phyloP scores from a whole-genome alignment of 2,888 invertebrate genomes.

The Anthophora plumipes region DNA sequence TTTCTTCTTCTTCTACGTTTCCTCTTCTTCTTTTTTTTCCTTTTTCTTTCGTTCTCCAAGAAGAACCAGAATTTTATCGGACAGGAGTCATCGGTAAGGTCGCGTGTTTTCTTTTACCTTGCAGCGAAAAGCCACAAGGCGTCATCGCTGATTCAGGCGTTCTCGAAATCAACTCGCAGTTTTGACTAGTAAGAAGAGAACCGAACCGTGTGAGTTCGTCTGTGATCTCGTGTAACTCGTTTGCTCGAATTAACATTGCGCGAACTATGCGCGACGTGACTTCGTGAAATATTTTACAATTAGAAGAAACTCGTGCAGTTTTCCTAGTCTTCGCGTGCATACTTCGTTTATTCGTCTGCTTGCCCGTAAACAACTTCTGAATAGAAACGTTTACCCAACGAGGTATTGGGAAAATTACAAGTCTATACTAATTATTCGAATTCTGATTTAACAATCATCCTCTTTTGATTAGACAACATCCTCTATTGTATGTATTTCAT shows the following conservation, averaged over 20 bases:
- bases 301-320: too few species aligned
- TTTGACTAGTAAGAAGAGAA: background rate
- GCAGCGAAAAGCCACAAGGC: background rate
- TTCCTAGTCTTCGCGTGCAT: too few species aligned
- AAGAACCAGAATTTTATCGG: conserved; percentile 7
- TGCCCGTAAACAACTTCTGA: too few species aligned
- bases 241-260: background rate
- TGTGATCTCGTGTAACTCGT: background rate
- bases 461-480: background rate
- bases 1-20: conserved; percentile 9
- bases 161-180: background rate
- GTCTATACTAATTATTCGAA: too few species aligned
- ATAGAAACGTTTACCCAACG: too few species aligned
- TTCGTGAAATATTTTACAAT: too few species aligned
- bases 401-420: too few species aligned
- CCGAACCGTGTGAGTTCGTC: background rate
- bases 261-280: background rate
- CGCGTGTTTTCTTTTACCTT: background rate
- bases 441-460: background rate
- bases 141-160: conserved; percentile 1
- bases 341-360: too few species aligned
- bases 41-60: too few species aligned
- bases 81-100: background rate
- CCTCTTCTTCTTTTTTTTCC: background rate
- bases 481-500: too few species aligned